Evolutionary conservation across 1,140 invertebrate genomes (phyloP).

Genomic region (Triops longicaudatus): DNA sequence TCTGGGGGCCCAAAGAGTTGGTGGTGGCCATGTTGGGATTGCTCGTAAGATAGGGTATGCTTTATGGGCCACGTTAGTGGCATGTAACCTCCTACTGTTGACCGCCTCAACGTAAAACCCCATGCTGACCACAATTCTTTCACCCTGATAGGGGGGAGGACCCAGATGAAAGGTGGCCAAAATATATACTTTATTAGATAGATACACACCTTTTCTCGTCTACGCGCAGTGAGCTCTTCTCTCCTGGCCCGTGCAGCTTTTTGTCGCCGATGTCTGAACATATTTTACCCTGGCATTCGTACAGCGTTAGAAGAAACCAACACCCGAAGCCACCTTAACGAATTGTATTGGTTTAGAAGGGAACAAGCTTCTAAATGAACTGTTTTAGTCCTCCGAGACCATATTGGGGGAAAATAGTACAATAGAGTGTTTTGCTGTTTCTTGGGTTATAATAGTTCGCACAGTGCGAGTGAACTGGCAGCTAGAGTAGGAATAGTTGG

Average conservation of each 20-base stretch:
- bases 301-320: too few relatives aligned
- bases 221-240: background rate
- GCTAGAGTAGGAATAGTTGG: too few relatives aligned
- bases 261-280: background rate
- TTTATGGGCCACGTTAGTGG: conserved; percentile 9
- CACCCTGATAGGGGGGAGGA: conserved; percentile 13
- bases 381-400: too few relatives aligned
- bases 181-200: conserved; percentile 13
- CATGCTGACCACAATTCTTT: conserved; percentile 15
- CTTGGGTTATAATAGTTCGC: too few relatives aligned
- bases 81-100: conserved; percentile 14
- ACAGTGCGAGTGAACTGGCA: too few relatives aligned
- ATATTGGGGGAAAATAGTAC: too few relatives aligned
- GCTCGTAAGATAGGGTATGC: background rate
- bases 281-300: too few relatives aligned
- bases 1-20: background rate
- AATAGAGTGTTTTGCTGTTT: too few relatives aligned
- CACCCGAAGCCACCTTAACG: too few relatives aligned
- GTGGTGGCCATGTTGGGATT: conserved; percentile 8
- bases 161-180: conserved; percentile 14
- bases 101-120: conserved; percentile 14
- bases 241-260: background rate
- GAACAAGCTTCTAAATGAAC: too few relatives aligned
- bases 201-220: background rate
- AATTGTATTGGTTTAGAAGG: too few relatives aligned